phyloP scores from a whole-genome alignment of 2,113 vertebrate genomes.

The Cinclus mexicanus region DNA sequence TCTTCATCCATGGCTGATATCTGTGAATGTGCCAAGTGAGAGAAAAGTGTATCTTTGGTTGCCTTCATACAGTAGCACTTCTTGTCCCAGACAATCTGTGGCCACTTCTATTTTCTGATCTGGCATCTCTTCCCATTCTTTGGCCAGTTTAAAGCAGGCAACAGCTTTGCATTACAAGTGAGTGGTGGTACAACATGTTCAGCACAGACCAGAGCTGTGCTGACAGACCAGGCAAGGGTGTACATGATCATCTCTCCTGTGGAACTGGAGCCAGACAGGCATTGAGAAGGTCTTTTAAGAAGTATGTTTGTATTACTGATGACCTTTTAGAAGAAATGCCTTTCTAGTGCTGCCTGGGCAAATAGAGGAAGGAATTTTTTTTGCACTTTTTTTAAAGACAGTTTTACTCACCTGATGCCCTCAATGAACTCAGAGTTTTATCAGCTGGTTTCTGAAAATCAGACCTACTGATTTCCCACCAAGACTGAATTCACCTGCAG shows the following conservation, averaged over 20 bases:
- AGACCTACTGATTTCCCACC: background rate
- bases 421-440: background rate
- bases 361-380: background rate
- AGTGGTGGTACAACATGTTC: background rate
- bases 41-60: background rate
- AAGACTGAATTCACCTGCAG: background rate
- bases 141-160: background rate
- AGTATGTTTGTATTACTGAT: slow-evolving; percentile 2
- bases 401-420: background rate
- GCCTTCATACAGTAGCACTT: background rate
- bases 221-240: background rate
- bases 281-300: slow-evolving; percentile 18
- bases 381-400: background rate
- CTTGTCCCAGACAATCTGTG: background rate
- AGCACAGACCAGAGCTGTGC: background rate
- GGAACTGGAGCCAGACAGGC: background rate
- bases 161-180: background rate
- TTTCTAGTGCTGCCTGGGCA: background rate
- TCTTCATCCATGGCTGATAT: background rate
- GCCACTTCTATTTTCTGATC: slow-evolving; percentile 6
- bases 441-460: background rate
- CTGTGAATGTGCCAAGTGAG: background rate
- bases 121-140: background rate
- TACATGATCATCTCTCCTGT: background rate
- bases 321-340: slow-evolving; percentile 15